Base-by-base conservation (phyloP, 2,888 invertebrate species). In the Buathra laborator region DNA sequence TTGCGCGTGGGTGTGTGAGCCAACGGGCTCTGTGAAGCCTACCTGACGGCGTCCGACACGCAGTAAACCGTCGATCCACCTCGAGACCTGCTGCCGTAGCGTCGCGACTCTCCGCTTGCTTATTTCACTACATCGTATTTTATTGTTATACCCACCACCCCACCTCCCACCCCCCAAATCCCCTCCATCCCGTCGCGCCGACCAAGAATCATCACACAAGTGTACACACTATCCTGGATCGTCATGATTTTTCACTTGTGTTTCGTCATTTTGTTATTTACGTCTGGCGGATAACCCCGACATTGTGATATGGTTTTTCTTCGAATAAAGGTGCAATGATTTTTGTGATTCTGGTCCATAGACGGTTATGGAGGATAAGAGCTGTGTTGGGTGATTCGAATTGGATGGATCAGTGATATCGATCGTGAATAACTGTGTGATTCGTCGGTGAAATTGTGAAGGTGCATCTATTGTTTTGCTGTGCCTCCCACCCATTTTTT, bases 21-120 rank as follows among this genome's bases (percentile, higher is more conserved):
- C 88, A 88, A 87, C 81, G 84, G 85, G 88, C 85, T 79, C 82
- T 75, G 90, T 88, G 91, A 91, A 92, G 93, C 93, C 90, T 93
- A 93, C 93, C 94, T 93, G 94, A 93, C 93, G 92, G 93, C 93
- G 93, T 93, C 92, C 91, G 89, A 92, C 93, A 93, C 93, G 93
- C 93, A 93, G 94, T 93, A 91, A 92, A 90, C 90, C 92, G 92
- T 91, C 86, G 85, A 81, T 86, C 89, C 84, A 88, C 89, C 88
- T 88, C 88, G 87, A 83, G 86, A 89, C 87, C 83, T 85, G 87
- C 87, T 84, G 84, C 87, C 74, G 78, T 88, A 87, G 83, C 84
- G 88, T 81, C 81, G 81, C 84, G 37, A 75, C 79, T 79, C 79
- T 79, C 70, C 48, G 53, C 37, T 59, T 71, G 56, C 68, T 75